Evolutionary conservation across 2,888 invertebrate genomes (phyloP).

Genomic region (Hirtodrosophila cameraria): DNA sequence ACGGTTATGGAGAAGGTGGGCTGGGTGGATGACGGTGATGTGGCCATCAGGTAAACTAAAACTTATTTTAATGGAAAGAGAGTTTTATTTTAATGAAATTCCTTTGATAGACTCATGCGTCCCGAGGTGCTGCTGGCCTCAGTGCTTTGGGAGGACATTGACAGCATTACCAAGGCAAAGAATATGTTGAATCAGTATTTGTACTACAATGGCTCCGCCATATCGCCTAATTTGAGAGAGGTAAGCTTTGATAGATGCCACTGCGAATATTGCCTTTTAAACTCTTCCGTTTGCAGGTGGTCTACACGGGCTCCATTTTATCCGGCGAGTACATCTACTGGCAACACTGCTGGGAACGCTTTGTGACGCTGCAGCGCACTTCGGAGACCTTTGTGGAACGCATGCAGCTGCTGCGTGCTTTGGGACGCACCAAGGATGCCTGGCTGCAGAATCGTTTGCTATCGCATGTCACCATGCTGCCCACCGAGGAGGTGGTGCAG

Average conservation of each 20-base stretch:
- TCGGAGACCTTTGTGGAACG: constrained; percentile 83
- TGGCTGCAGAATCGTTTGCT: constrained; percentile 84
- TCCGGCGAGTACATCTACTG: constrained; percentile 84
- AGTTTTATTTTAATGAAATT: neutral
- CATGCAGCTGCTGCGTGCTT: constrained; percentile 83
- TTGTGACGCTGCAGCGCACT: constrained; percentile 80
- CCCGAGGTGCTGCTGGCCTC: constrained; percentile 83
- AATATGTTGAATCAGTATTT: constrained; percentile 82
- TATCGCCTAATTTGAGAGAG: constrained; percentile 83
- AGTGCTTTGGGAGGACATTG: constrained; percentile 84
- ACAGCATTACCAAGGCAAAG: constrained; percentile 82
- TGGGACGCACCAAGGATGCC: constrained; percentile 84
- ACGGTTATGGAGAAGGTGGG: constrained; percentile 82
- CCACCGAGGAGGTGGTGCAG: constrained; percentile 83
- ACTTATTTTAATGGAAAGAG: neutral
- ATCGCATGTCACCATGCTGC: constrained; percentile 84
- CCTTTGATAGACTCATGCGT: constrained; percentile 77
- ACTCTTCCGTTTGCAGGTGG: constrained; percentile 81
- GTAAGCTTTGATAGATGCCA: constrained; percentile 52
- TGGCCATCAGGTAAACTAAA: constrained; percentile 78
- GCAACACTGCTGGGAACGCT: constrained; percentile 84
- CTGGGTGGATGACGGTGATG: constrained; percentile 82
- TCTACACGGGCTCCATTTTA: constrained; percentile 84
- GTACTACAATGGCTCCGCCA: constrained; percentile 80
- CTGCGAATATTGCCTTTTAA: accelerated